Conservation (phyloP, 2,113 vertebrate genomes). For the Tachysurus vachellii region DNA sequence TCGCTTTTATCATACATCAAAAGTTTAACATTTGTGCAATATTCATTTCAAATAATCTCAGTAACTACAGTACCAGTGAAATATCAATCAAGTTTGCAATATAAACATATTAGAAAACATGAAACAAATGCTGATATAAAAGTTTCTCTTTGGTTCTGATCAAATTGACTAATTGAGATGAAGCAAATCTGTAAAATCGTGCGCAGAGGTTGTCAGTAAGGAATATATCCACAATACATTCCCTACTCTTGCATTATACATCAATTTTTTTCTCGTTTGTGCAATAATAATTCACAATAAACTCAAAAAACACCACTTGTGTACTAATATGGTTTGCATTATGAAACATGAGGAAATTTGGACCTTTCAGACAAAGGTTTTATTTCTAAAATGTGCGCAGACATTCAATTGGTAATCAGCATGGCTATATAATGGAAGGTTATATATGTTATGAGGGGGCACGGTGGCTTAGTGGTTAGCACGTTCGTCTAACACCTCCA, state of each 20-base stretch:
- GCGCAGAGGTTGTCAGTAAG: not conserved
- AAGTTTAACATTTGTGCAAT: not conserved
- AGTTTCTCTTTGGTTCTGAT: not conserved
- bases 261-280: not conserved
- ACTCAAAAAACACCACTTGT: not conserved
- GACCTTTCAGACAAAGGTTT: not conserved
- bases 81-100: not conserved
- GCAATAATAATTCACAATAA: not conserved
- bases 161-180: not conserved
- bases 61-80: not conserved
- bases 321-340: not conserved
- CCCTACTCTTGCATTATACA: no score
- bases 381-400: not conserved
- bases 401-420: not conserved
- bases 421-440: not conserved
- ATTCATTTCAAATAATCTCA: not conserved
- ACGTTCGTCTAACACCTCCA: no score
- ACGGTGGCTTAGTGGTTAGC: no score
- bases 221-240: not conserved
- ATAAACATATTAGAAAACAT: not conserved
- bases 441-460: no score
- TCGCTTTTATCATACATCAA: constrained; percentile 4
- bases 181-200: not conserved
- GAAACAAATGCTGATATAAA: not conserved
- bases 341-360: not conserved